A percentile compares a stretch with the other conserved stretches of the same genome.
phyloP scores from a whole-genome alignment of 2,113 vertebrate genomes.

The Orthonyx spaldingii region DNA sequence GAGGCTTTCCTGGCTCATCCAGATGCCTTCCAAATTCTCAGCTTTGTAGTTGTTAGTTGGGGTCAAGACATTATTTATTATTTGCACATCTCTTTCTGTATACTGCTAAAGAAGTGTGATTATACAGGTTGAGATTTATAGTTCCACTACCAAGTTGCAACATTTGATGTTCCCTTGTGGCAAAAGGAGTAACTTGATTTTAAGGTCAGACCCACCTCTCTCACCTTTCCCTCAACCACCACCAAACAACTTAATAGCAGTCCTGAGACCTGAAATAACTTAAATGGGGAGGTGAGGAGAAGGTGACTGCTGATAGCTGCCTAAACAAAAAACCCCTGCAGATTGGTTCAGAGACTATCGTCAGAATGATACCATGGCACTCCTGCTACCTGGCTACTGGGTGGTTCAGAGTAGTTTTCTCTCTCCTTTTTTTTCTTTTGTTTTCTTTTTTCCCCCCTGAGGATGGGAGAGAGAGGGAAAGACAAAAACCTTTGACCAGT shows the following conservation, averaged over 20 bases:
- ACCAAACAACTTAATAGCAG: neutral
- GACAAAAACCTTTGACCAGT: neutral
- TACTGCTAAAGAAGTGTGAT: neutral
- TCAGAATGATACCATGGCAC: neutral
- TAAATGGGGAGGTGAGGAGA: neutral
- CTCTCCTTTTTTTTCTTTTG: neutral
- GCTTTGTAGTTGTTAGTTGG: neutral
- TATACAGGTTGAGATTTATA: neutral
- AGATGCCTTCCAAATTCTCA: neutral
- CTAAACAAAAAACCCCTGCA: neutral
- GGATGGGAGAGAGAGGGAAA: rapidly evolving
- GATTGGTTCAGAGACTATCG: neutral
- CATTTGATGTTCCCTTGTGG: neutral
- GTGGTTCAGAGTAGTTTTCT: neutral
- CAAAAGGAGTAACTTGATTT: neutral
- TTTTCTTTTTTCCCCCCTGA: rapidly evolving
- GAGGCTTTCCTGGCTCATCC: neutral
- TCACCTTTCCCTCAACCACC: neutral
- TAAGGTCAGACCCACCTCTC: neutral
- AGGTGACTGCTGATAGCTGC: neutral
- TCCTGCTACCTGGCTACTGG: neutral
- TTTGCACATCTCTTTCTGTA: neutral
- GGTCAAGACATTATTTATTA: neutral
- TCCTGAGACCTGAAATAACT: neutral
- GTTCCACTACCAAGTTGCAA: neutral